A percentile compares a stretch with the other conserved stretches of the same genome.
Conservation (phyloP, 2,113 vertebrate species). For the Sylvilagus bachmani region DNA sequence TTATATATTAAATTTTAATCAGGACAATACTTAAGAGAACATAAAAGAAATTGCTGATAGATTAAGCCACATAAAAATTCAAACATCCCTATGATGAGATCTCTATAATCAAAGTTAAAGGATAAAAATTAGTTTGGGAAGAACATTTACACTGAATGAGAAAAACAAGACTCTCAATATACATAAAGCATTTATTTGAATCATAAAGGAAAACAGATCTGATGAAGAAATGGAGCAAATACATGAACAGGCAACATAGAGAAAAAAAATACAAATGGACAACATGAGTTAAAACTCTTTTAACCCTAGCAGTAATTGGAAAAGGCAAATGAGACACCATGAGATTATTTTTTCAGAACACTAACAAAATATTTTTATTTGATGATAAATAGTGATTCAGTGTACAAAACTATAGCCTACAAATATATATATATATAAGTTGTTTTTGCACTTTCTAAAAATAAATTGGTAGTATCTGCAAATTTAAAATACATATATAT, state of each 20-base stretch:
- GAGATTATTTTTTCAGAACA: not conserved
- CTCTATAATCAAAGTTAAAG: slow-evolving; percentile 31
- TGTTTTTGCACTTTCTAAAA: not conserved
- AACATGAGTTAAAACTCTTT: not conserved
- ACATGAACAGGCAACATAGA: not conserved
- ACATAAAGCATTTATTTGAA: not conserved
- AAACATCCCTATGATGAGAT: not conserved
- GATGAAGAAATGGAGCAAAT: not conserved
- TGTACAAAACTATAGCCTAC: not conserved
- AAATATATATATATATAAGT: not conserved
- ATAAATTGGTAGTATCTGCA: not conserved
- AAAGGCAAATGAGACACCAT: not conserved
- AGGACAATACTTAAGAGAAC: not conserved
- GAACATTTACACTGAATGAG: not conserved
- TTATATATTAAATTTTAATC: slow-evolving; percentile 66
- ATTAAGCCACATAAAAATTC: slow-evolving; percentile 54
- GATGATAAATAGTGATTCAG: not conserved
- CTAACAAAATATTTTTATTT: not conserved
- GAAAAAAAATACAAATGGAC: not conserved
- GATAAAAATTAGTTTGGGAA: not conserved
- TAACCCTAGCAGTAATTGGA: not conserved
- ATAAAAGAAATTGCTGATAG: slow-evolving; percentile 58
- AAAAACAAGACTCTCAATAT: not conserved
- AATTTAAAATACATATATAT: not conserved
- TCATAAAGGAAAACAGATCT: not conserved